Conservation (phyloP, 2,888 invertebrate genomes). For the Pyrrhia umbra region DNA sequence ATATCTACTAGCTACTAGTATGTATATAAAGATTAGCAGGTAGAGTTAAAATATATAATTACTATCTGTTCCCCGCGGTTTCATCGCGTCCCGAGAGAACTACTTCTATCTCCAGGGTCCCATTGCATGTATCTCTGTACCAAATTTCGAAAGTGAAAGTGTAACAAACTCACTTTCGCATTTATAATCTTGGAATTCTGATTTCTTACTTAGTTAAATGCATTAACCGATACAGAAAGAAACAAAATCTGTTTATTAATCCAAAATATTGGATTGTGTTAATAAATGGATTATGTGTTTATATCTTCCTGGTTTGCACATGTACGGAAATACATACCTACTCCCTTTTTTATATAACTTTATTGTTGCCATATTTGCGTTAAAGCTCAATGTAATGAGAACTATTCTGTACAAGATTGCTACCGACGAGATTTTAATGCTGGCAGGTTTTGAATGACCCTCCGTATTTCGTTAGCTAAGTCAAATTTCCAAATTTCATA, state of each 20-base stretch:
- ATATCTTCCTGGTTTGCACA: conserved; percentile 5
- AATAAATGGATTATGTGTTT: not conserved
- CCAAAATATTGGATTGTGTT: not conserved
- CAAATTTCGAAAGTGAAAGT: no score
- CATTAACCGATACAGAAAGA: not conserved
- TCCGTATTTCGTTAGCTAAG: not conserved
- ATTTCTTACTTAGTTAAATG: no score
- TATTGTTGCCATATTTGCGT: conserved; percentile 31
- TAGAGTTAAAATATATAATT: no score
- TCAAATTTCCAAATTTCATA: conserved; percentile 5
- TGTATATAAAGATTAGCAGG: no score
- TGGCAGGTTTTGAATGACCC: not conserved
- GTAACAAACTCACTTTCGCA: no score
- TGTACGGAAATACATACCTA: conserved; percentile 12
- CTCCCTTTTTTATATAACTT: conserved; percentile 26
- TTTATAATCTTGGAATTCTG: no score
- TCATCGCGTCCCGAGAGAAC: no score
- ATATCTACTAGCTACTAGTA: no score
- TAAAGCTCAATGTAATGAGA: conserved; percentile 27
- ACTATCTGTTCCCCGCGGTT: no score
- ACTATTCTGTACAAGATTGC: conserved; percentile 20
- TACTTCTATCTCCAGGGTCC: no score
- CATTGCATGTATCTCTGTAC: no score
- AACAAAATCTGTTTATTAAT: not conserved
- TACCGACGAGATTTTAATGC: conserved; percentile 24